Conservation (phyloP, 1,140 invertebrate genomes). For the Pentalonia nigronervosa region DNA sequence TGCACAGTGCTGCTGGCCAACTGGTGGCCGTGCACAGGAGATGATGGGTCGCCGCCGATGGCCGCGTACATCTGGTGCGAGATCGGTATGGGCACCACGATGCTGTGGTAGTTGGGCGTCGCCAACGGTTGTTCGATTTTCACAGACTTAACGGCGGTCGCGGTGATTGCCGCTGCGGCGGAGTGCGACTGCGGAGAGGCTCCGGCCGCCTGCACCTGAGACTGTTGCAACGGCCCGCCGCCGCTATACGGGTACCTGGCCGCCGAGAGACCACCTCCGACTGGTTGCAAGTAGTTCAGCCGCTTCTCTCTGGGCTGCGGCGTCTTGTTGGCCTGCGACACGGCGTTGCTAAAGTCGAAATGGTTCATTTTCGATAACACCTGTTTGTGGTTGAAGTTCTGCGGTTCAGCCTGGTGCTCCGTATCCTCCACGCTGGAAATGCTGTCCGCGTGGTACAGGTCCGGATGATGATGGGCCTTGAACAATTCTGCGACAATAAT, state of each 20-base stretch:
- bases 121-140: slow-evolving; percentile 30
- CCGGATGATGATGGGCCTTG: neutral
- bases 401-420: neutral
- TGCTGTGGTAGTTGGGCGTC: slow-evolving; percentile 43
- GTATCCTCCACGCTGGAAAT: slow-evolving; percentile 27
- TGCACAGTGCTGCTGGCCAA: slow-evolving; percentile 18
- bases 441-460: neutral
- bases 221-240: neutral
- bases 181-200: neutral
- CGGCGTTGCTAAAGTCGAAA: slow-evolving; percentile 50
- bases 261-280: neutral
- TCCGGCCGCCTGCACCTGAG: neutral
- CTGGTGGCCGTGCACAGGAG: slow-evolving; percentile 1
- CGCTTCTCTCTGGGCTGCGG: slow-evolving; percentile 32
- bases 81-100: slow-evolving; percentile 40
- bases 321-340: neutral
- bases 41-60: neutral
- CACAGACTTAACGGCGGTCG: neutral
- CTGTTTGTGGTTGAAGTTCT: slow-evolving; percentile 53
- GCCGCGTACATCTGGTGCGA: slow-evolving; percentile 44
- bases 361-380: slow-evolving; percentile 55
- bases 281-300: slow-evolving; percentile 21
- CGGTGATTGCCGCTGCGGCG: neutral
- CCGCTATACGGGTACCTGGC: neutral
- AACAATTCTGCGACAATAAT: neutral